phyloP scores from a whole-genome alignment of 2,888 invertebrate species.

The Halictus ligatus region DNA sequence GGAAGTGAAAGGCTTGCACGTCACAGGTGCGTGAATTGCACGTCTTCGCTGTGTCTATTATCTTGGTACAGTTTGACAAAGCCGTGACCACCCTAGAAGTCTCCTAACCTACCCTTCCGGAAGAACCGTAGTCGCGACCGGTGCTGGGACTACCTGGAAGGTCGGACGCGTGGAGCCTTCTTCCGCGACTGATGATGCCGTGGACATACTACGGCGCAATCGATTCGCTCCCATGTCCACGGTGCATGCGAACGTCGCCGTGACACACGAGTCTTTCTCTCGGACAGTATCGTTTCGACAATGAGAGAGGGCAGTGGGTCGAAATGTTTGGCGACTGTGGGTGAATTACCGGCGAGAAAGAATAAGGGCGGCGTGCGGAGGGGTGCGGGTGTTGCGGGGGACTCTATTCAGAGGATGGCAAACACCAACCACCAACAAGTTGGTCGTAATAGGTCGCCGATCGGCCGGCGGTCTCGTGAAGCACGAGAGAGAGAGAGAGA shows the following conservation, averaged over 20 bases:
- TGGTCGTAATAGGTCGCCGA: conserved; percentile 73
- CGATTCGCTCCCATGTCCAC: conserved; percentile 40
- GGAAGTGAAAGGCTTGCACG: too few relatives aligned
- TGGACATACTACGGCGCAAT: neutral
- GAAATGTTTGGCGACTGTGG: conserved; percentile 52
- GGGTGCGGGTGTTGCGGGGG: conserved; percentile 19
- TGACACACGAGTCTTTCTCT: conserved; percentile 28
- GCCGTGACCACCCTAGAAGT: too few relatives aligned
- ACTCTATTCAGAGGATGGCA: conserved; percentile 45
- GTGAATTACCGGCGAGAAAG: conserved; percentile 41
- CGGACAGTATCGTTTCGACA: conserved; percentile 21
- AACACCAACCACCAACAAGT: conserved; percentile 71
- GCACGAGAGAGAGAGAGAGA: conserved; percentile 54
- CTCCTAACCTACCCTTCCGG: too few relatives aligned
- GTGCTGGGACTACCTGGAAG: too few relatives aligned
- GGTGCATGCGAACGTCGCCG: conserved; percentile 46
- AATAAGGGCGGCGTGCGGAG: conserved; percentile 47
- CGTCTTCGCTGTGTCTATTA: too few relatives aligned
- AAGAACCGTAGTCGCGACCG: too few relatives aligned
- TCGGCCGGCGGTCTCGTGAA: conserved; percentile 65
- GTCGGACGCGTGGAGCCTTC: neutral
- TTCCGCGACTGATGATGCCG: neutral
- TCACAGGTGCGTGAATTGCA: too few relatives aligned
- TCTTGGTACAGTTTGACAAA: too few relatives aligned
- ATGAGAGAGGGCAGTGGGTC: conserved; percentile 42